Percentiles rank a stretch among this genome's conserved stretches.
phyloP scores from a whole-genome alignment of 2,113 vertebrate species.

The Salvelinus alpinus region DNA sequence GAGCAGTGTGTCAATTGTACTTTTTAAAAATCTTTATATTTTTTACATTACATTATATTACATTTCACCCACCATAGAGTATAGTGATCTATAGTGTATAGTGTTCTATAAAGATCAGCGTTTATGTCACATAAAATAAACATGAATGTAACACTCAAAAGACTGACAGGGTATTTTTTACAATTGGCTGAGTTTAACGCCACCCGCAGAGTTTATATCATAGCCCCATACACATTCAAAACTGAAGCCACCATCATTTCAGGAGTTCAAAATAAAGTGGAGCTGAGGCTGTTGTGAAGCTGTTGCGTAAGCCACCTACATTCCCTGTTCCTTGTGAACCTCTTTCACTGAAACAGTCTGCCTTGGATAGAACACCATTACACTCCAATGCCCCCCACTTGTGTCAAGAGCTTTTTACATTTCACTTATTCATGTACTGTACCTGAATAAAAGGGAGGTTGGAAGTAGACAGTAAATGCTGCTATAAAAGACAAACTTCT shows the following conservation, averaged over 20 bases:
- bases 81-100: too few relatives aligned
- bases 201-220: neutral
- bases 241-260: conserved; percentile 26
- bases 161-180: neutral
- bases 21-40: too few relatives aligned
- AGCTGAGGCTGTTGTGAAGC: conserved; percentile 42
- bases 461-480: neutral
- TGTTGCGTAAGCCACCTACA: conserved; percentile 58
- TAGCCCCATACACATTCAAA: conserved; percentile 9
- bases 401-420: conserved; percentile 64
- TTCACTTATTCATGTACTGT: conserved; percentile 73
- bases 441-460: conserved; percentile 44
- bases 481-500: too few relatives aligned
- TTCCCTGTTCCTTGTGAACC: conserved; percentile 60
- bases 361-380: conserved; percentile 58
- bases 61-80: too few relatives aligned
- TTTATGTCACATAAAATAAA: neutral
- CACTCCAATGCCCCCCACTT: conserved; percentile 46
- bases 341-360: conserved; percentile 55
- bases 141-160: neutral
- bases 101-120: neutral
- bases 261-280: conserved; percentile 51
- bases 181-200: neutral
- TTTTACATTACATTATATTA: too few relatives aligned
- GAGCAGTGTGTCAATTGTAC: neutral